These are phyloP conservation scores for Psittacula echo DNA, from an alignment of 2,797 vertebrate genomes.

Conservation along the genomic window DNA sequence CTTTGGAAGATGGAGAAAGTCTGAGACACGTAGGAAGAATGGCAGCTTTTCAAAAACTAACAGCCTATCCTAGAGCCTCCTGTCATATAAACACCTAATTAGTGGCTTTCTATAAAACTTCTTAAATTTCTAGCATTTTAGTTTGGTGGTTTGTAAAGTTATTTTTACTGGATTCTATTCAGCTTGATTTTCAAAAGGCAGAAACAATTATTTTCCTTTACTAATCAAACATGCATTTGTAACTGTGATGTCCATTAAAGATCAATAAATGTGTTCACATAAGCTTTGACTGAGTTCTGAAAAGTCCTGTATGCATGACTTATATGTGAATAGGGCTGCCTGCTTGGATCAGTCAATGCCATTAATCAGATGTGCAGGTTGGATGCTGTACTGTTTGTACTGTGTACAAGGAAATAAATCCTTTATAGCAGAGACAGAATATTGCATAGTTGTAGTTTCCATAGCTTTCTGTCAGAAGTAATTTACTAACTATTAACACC, in stretches of 20 bases:
- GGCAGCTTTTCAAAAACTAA: background rate
- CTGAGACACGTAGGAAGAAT: background rate
- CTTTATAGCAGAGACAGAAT: background rate
- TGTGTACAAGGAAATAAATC: background rate
- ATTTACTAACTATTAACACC: background rate
- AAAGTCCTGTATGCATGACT: background rate
- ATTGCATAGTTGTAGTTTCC: background rate
- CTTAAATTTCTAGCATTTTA: background rate
- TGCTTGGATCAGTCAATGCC: background rate
- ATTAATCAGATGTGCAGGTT: background rate
- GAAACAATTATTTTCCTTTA: background rate
- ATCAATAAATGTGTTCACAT: background rate
- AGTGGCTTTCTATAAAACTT: background rate
- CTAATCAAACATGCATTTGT: background rate
- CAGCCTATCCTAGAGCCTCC: background rate
- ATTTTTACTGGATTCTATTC: background rate
- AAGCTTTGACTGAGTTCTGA: background rate
- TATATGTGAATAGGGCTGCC: background rate
- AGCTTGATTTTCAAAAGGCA: background rate
- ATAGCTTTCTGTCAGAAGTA: background rate
- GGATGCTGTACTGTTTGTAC: background rate
- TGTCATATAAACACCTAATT: background rate
- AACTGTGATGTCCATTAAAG: background rate
- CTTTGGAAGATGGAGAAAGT: background rate
- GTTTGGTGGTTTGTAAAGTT: background rate